Evolutionary conservation across 2,888 invertebrate species (phyloP).

Genomic region (Autographa pulchrina): DNA sequence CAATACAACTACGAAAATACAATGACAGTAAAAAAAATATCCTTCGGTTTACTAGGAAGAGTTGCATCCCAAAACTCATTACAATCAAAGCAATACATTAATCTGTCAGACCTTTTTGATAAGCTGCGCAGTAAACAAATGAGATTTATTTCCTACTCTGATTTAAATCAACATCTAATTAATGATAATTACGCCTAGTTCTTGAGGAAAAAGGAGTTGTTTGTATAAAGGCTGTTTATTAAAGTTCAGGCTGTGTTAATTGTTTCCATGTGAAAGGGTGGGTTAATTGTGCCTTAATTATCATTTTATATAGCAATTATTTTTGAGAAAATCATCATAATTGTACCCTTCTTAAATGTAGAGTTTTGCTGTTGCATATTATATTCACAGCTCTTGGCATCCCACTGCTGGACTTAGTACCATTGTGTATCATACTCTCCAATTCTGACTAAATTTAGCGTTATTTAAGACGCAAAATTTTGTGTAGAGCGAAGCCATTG

Average conservation of each 20-base stretch:
- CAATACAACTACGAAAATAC: background rate
- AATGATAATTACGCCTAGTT: constrained; percentile 13
- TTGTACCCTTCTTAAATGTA: background rate
- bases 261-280: background rate
- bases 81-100: constrained; percentile 19
- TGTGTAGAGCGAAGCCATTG: too few relatives aligned
- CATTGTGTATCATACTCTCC: too few relatives aligned
- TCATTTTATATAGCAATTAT: background rate
- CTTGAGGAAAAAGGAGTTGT: constrained; percentile 1
- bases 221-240: background rate
- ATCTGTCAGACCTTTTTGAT: constrained; percentile 33
- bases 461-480: too few relatives aligned
- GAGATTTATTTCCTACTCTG: constrained; percentile 25
- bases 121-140: constrained; percentile 37
- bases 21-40: background rate
- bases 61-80: constrained; percentile 37
- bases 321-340: background rate
- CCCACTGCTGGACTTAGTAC: too few relatives aligned
- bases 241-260: background rate
- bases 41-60: constrained; percentile 44
- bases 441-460: too few relatives aligned
- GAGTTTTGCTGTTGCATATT: background rate
- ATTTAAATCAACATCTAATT: constrained; percentile 24
- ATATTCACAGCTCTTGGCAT: too few relatives aligned
- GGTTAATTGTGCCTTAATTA: background rate